These are phyloP conservation scores for Heterohyrax brucei DNA, from an alignment of 2,797 vertebrate species.

Conservation along the genomic window DNA sequence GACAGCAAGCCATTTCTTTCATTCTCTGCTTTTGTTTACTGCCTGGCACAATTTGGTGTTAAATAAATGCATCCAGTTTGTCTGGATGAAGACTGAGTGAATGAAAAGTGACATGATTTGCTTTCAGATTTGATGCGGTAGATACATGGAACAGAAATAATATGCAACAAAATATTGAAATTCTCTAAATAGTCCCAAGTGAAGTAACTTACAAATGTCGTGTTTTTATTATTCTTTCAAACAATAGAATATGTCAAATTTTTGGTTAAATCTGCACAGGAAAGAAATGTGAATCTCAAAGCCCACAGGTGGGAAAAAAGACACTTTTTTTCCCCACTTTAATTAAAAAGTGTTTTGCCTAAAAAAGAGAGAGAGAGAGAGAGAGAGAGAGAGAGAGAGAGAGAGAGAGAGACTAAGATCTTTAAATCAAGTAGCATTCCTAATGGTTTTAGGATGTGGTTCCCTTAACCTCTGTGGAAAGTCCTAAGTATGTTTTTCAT, in stretches of 20 bases:
- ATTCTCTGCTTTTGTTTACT: background rate
- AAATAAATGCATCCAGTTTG: background rate
- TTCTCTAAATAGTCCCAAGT: slow-evolving; percentile 35
- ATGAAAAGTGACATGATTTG: background rate
- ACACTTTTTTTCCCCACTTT: slow-evolving; percentile 51
- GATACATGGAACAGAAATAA: slow-evolving; percentile 4
- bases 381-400: background rate
- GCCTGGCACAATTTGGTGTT: background rate
- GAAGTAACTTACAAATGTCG: background rate
- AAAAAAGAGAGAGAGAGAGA: background rate
- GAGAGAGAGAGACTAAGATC: slow-evolving; percentile 35
- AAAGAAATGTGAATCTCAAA: slow-evolving; percentile 50
- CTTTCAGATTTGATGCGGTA: background rate
- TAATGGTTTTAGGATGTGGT: slow-evolving; percentile 77
- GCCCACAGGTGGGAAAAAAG: slow-evolving; percentile 2
- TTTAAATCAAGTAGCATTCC: slow-evolving; percentile 64
- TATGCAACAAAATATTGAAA: background rate
- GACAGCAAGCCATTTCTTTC: background rate
- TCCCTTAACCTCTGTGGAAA: slow-evolving; percentile 53
- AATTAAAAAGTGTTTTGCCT: slow-evolving; percentile 61
- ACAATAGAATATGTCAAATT: slow-evolving; percentile 8
- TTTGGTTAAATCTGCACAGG: slow-evolving; percentile 17
- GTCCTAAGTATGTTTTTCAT: slow-evolving; percentile 80
- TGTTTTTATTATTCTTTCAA: slow-evolving; percentile 52
- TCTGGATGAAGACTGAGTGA: background rate